These are phyloP conservation scores for Seriola quinqueradiata DNA, from an alignment of 2,113 vertebrate genomes.

Conservation along the genomic window DNA sequence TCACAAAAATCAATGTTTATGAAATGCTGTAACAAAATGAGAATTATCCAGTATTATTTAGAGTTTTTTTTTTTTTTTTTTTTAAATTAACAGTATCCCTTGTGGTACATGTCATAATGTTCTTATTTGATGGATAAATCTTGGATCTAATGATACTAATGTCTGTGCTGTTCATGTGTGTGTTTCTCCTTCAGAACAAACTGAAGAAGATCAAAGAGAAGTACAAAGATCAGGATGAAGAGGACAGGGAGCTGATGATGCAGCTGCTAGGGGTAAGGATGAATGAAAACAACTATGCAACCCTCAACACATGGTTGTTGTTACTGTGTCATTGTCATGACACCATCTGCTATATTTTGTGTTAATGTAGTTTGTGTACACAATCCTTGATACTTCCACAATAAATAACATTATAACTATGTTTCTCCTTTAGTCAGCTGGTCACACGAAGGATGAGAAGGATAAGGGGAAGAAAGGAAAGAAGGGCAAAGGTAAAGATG, in stretches of 20 bases:
- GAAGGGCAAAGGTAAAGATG: conserved; percentile 91
- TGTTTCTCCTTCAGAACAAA: conserved; percentile 88
- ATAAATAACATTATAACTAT: neutral
- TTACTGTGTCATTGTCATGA: neutral
- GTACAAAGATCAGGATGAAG: conserved; percentile 98
- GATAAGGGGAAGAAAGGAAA: conserved; percentile 90
- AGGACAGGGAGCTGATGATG: conserved; percentile 97
- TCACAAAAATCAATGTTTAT: neutral
- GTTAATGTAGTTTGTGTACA: neutral
- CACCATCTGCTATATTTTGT: neutral
- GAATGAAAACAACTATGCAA: neutral
- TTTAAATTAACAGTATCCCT: neutral
- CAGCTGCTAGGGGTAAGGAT: conserved; percentile 93
- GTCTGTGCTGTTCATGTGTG: neutral
- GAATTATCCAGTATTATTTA: neutral
- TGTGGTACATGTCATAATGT: neutral
- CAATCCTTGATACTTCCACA: neutral
- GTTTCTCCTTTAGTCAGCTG: conserved; percentile 86
- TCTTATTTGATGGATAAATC: neutral
- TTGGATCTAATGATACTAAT: neutral
- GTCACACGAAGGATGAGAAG: conserved; percentile 91
- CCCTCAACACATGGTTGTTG: neutral
- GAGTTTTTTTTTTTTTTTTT: neutral
- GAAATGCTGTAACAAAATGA: neutral
- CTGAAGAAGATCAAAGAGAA: conserved; percentile 99